phyloP scores from a whole-genome alignment of 2,113 vertebrate species.

The Neoarius graeffei region DNA sequence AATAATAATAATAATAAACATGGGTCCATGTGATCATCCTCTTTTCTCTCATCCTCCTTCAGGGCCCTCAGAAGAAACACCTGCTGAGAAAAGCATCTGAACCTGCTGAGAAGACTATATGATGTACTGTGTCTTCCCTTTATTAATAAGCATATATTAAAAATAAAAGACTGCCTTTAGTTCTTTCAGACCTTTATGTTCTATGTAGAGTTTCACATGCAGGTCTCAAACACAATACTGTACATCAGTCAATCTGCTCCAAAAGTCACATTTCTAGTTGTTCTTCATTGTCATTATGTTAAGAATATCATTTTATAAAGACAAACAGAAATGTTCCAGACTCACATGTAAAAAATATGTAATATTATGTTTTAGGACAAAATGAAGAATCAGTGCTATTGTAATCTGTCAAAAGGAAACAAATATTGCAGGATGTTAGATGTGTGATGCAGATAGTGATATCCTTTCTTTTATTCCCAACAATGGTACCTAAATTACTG shows the following conservation, averaged over 20 bases:
- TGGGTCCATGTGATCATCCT: constrained; percentile 22
- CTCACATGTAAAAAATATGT: constrained; percentile 3
- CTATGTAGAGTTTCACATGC: background rate
- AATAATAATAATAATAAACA: background rate
- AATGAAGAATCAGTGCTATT: background rate
- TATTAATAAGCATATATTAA: constrained; percentile 5
- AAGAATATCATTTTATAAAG: background rate
- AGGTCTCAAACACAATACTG: constrained; percentile 1
- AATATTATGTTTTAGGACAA: background rate
- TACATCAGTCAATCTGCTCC: background rate
- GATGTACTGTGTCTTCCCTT: background rate
- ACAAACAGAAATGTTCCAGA: background rate
- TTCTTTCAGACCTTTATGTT: background rate
- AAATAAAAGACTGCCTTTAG: background rate
- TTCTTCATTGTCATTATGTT: background rate
- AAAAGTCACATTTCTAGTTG: background rate
- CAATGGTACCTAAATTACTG: background rate
- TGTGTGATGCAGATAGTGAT: background rate
- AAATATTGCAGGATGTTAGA: background rate
- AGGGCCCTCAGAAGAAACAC: constrained; percentile 93
- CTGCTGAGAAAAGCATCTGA: constrained; percentile 67
- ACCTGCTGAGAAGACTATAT: constrained; percentile 61
- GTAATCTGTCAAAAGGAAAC: background rate
- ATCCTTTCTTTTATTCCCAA: background rate
- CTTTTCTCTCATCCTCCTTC: constrained; percentile 34